A percentile compares a stretch with the other conserved stretches of the same genome.
These are phyloP conservation scores for Stenchaetothrips biformis DNA, from an alignment of 2,888 invertebrate species.

Conservation along the genomic window DNA sequence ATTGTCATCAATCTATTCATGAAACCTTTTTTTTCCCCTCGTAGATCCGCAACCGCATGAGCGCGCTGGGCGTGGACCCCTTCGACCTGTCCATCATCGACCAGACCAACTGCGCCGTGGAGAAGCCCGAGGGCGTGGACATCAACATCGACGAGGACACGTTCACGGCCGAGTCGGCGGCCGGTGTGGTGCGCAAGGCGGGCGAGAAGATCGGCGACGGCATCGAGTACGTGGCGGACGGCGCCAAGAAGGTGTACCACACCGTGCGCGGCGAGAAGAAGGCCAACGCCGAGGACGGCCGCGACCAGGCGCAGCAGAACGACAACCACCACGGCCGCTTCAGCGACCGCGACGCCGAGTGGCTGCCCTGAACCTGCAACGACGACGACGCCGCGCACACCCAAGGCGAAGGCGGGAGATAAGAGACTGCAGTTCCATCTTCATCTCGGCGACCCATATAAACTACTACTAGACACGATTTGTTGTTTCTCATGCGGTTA, in stretches of 20 bases:
- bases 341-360: constrained; percentile 52
- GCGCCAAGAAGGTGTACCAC: constrained; percentile 66
- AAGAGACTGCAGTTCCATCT: background rate
- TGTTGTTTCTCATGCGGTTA: too few relatives aligned
- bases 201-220: constrained; percentile 67
- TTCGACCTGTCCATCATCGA: constrained; percentile 69
- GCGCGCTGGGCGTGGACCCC: constrained; percentile 65
- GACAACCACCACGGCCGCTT: constrained; percentile 42
- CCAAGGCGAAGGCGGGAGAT: background rate
- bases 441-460: background rate
- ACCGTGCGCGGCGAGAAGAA: constrained; percentile 51
- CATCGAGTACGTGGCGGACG: constrained; percentile 64
- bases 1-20: too few relatives aligned
- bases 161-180: constrained; percentile 67
- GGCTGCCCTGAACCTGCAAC: constrained; percentile 50
- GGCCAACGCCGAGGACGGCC: constrained; percentile 29
- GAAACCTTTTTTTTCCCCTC: too few relatives aligned
- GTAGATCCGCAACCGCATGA: constrained; percentile 61
- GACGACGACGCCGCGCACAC: too few relatives aligned
- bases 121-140: constrained; percentile 52
- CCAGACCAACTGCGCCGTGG: constrained; percentile 61
- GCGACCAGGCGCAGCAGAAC: constrained; percentile 42
- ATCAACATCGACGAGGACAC: constrained; percentile 72
- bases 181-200: constrained; percentile 61
- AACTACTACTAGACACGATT: too few relatives aligned